phyloP scores from a whole-genome alignment of 1,140 invertebrate species.

The Cyclina sinensis region DNA sequence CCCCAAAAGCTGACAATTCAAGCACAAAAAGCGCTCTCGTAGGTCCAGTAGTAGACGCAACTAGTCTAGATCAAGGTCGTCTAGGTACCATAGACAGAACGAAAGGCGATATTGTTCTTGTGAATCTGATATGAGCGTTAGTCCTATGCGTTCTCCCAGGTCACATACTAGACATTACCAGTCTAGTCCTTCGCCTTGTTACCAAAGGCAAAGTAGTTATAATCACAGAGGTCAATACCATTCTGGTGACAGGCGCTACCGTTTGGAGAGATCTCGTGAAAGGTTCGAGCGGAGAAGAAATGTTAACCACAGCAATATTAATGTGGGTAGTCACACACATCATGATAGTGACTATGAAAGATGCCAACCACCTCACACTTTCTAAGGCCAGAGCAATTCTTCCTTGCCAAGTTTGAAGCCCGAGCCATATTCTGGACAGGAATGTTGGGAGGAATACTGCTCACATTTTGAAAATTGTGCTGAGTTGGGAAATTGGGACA shows the following conservation, averaged over 20 bases:
- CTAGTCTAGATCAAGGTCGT: too few species aligned
- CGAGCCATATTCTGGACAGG: constrained; percentile 56
- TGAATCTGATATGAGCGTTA: too few species aligned
- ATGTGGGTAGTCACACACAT: neutral
- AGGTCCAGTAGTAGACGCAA: too few species aligned
- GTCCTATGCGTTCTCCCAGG: too few species aligned
- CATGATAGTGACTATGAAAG: neutral
- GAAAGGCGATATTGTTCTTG: too few species aligned
- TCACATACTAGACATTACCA: neutral
- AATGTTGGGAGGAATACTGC: constrained; percentile 36
- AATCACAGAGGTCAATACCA: neutral
- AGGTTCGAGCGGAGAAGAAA: neutral
- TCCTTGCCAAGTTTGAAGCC: constrained; percentile 40
- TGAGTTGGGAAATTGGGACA: constrained; percentile 41
- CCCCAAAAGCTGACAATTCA: too few species aligned
- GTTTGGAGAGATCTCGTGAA: neutral
- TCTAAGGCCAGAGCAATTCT: neutral
- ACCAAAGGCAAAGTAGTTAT: neutral
- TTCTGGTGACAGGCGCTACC: neutral
- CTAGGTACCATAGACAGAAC: too few species aligned
- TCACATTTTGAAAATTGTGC: constrained; percentile 62
- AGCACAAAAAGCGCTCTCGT: too few species aligned
- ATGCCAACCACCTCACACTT: neutral
- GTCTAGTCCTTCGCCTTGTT: neutral
- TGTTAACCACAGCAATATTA: neutral